Evolutionary conservation across 1,140 invertebrate species (phyloP).

Genomic region (Drosophila ficusphila): DNA sequence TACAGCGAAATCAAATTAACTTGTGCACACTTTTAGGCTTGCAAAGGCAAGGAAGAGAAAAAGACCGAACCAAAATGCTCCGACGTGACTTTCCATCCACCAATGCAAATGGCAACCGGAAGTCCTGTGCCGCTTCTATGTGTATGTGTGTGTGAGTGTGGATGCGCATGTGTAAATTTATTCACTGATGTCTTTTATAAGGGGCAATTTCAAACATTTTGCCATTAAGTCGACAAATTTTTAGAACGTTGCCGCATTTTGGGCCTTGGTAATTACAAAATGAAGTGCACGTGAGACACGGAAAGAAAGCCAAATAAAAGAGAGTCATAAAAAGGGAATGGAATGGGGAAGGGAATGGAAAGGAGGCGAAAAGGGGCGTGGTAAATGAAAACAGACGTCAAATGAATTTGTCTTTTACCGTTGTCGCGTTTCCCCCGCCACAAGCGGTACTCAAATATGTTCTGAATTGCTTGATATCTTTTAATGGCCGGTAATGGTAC

Average conservation of each 20-base stretch:
- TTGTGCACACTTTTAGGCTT: slow-evolving; percentile 64
- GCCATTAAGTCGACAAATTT: slow-evolving; percentile 78
- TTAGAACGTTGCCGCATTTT: slow-evolving; percentile 58
- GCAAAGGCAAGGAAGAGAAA: neutral
- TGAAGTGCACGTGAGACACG: slow-evolving; percentile 53
- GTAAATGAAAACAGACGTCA: slow-evolving; percentile 40
- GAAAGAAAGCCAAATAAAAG: slow-evolving; percentile 30
- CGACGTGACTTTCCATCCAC: slow-evolving; percentile 46
- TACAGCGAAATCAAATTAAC: slow-evolving; percentile 78
- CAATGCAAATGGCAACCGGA: slow-evolving; percentile 51
- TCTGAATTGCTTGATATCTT: slow-evolving; percentile 48
- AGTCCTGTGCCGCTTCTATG: slow-evolving; percentile 22
- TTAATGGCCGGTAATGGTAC: slow-evolving; percentile 38
- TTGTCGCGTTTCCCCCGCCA: slow-evolving; percentile 2
- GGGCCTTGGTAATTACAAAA: slow-evolving; percentile 64
- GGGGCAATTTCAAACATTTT: slow-evolving; percentile 61
- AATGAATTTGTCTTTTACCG: slow-evolving; percentile 46
- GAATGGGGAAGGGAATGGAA: neutral
- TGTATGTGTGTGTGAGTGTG: slow-evolving; percentile 7
- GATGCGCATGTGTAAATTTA: slow-evolving; percentile 43
- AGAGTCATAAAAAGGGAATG: slow-evolving; percentile 19
- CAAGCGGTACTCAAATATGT: slow-evolving; percentile 18
- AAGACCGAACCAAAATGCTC: slow-evolving; percentile 47
- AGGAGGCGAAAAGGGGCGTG: neutral
- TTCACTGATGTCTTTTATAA: slow-evolving; percentile 52